Evolutionary conservation across 2,888 invertebrate species (phyloP).

Genomic region (Ethmia dodecea): DNA sequence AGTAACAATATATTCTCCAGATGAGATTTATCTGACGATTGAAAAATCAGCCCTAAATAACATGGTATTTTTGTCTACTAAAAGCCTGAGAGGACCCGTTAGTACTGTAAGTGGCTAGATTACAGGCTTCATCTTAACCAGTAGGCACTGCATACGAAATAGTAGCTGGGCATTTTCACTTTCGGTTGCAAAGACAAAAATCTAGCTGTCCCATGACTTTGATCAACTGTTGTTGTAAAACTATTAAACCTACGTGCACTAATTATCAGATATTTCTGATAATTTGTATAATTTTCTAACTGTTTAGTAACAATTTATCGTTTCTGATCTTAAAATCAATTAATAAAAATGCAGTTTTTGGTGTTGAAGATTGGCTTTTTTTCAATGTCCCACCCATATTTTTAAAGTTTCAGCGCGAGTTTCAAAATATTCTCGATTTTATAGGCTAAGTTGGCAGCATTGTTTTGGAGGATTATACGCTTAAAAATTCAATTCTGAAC

Average conservation of each 20-base stretch:
- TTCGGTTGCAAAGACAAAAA: constrained; percentile 9
- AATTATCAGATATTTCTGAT: constrained; percentile 5
- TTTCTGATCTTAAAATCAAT: constrained; percentile 4
- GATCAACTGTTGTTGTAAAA: constrained; percentile 1
- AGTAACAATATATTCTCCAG: no score
- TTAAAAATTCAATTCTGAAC: background rate
- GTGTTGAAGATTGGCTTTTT: constrained; percentile 5
- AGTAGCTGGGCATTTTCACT: background rate
- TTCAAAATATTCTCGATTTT: constrained; percentile 5
- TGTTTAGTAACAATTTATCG: constrained; percentile 3
- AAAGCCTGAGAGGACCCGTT: no score
- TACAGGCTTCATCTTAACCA: no score
- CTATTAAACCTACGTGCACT: constrained; percentile 8
- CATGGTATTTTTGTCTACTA: no score
- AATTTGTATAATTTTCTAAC: constrained; percentile 5
- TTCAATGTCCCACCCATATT: constrained; percentile 3
- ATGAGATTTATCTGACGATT: no score
- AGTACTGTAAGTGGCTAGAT: no score
- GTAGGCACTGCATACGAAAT: no score
- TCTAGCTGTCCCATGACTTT: constrained; percentile 6
- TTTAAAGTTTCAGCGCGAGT: constrained; percentile 4
- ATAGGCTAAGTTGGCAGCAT: constrained; percentile 4
- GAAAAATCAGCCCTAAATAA: no score
- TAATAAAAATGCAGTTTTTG: constrained; percentile 4
- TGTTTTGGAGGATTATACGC: constrained; percentile 4